These are phyloP conservation scores for Allacma fusca DNA, from an alignment of 2,888 invertebrate genomes.

Conservation along the genomic window DNA sequence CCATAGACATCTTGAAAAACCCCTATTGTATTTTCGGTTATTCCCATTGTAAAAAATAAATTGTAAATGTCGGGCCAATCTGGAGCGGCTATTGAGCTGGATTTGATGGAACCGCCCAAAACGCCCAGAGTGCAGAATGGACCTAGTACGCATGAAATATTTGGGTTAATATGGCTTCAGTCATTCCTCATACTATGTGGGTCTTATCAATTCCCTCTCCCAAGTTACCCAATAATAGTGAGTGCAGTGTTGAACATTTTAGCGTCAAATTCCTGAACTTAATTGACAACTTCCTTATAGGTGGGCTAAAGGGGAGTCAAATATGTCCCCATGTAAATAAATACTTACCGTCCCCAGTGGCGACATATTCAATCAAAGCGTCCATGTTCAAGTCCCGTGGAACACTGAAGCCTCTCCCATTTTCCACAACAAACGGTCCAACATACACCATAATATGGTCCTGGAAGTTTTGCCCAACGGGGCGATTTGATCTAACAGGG, in stretches of 20 bases:
- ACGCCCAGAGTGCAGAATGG: background rate
- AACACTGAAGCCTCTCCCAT: background rate
- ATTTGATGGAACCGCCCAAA: background rate
- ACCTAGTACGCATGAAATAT: no score
- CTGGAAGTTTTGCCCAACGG: background rate
- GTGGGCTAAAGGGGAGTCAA: no score
- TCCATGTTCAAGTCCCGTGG: background rate
- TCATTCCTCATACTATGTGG: no score
- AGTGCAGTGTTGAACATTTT: no score
- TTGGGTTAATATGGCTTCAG: no score
- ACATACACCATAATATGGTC: background rate
- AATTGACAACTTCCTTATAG: no score
- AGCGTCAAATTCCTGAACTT: no score
- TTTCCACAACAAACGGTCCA: background rate
- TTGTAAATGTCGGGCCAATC: background rate
- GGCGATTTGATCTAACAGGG: background rate
- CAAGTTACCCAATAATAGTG: no score
- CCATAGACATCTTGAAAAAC: slow-evolving; percentile 30
- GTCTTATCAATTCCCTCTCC: no score
- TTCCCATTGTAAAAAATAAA: background rate
- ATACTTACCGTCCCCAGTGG: background rate
- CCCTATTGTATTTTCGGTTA: background rate
- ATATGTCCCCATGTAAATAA: no score
- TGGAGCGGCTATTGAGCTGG: background rate
- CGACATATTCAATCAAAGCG: background rate